A percentile compares a stretch with the other conserved stretches of the same genome.
phyloP scores from a whole-genome alignment of 2,888 invertebrate genomes.

The Gymnoscelis rufifasciata region DNA sequence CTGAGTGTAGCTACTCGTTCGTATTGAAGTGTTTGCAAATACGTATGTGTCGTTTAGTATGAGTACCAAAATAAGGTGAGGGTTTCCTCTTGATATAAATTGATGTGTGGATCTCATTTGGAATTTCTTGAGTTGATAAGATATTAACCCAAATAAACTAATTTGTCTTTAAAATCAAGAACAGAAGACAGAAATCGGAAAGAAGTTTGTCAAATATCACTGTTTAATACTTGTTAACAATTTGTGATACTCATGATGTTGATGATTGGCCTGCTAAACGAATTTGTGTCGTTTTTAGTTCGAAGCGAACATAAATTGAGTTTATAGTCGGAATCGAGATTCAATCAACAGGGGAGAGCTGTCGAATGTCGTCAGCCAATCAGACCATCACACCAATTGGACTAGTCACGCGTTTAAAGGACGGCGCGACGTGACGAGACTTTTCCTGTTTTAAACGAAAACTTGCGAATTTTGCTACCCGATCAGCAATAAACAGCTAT shows the following conservation, averaged over 20 bases:
- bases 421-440: neutral
- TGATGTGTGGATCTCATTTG: neutral
- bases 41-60: neutral
- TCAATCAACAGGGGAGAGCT: conserved; percentile 57
- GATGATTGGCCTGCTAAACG: conserved; percentile 27
- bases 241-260: neutral
- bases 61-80: neutral
- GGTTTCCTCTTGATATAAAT: neutral
- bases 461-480: too few relatives aligned
- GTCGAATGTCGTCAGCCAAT: conserved; percentile 54
- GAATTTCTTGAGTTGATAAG: neutral
- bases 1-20: neutral
- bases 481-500: neutral
- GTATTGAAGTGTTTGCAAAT: neutral
- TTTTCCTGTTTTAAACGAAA: too few relatives aligned
- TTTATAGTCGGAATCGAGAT: conserved; percentile 56
- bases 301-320: conserved; percentile 46
- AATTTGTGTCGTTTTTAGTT: conserved; percentile 44
- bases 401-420: conserved; percentile 42
- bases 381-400: conserved; percentile 57
- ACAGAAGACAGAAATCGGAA: too few relatives aligned
- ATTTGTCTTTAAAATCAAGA: too few relatives aligned
- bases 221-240: neutral
- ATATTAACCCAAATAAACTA: too few relatives aligned
- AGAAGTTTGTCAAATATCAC: too few relatives aligned